Evolutionary conservation across 2,797 vertebrate species (phyloP), one percentile per base, ranked within the genome.

Genomic region (Enoplosus armatus): DNA sequence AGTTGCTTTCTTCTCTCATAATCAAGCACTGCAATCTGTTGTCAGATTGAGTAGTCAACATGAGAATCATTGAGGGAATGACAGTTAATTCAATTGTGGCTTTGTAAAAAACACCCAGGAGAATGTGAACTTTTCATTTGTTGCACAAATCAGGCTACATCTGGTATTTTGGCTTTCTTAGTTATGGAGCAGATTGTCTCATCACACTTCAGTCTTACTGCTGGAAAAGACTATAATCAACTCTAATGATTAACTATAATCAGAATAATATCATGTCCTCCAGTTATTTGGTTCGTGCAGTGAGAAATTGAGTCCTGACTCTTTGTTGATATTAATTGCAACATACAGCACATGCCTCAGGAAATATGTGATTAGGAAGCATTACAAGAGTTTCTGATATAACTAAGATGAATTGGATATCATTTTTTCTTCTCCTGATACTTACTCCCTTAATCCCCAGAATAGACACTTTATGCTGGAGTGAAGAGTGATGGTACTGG

Each of bases 401-500:
- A 82, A 86, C 77, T 79, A 84, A 88, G 86, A 90, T 86, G 92
- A 95, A 95, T 93, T 95, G 91, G 55, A 86, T 93, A 93, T 95
- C 90, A 85, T 91, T 94, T 87, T 94, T 87, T 43, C 63, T 88
- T 83, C 79, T 65, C 54, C 79, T 88, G 91, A 95, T 92, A 92
- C 93, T 94, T 89, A 90, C 92, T 93, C 91, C 86, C 90, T 91
- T 89, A 94, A 94, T 92, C 88, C 64, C 50, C 60, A 67, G 43
- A 75, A 86, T 59, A 85, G 94, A 95, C 95, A 90, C 92, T 94
- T 88, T 89, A 93, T 85, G 85, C 92, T 94, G 95, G 88, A 90
- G 90, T 94, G 93, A 93, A 92, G 96, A 95, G 95, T 95, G 96
- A 97, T 96, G 93, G 86, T 86, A 70, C 54, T 87, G 89, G 92